phyloP scores from a whole-genome alignment of 2,113 vertebrate genomes.

The Bagarius yarrelli region DNA sequence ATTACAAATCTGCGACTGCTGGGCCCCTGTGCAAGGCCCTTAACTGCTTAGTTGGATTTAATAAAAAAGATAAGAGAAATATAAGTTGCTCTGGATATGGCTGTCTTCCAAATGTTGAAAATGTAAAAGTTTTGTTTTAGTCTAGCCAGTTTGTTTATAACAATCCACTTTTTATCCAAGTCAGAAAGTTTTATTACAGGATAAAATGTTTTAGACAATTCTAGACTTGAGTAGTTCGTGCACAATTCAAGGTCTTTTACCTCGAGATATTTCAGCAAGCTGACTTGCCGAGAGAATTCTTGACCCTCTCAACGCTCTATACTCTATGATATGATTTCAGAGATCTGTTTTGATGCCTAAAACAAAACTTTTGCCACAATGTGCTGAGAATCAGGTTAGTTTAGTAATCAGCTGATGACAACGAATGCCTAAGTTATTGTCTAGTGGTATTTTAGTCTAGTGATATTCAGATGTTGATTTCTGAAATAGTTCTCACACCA shows the following conservation, averaged over 20 bases:
- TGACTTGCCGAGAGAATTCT: background rate
- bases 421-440: background rate
- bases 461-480: background rate
- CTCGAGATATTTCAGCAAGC: background rate
- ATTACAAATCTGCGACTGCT: too few relatives aligned
- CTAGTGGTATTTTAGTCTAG: background rate
- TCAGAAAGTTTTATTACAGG: conserved; percentile 2
- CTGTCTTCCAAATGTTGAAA: too few relatives aligned
- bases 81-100: too few relatives aligned
- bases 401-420: background rate
- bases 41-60: too few relatives aligned
- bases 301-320: background rate
- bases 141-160: too few relatives aligned
- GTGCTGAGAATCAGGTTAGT: background rate
- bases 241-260: conserved; percentile 3
- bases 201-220: background rate
- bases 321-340: background rate
- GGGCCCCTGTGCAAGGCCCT: too few relatives aligned
- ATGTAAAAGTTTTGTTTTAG: too few relatives aligned
- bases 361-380: background rate
- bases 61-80: too few relatives aligned
- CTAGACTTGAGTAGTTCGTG: background rate
- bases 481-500: background rate
- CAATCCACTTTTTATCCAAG: too few relatives aligned
- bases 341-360: background rate